Evolutionary conservation across 1,140 invertebrate species (phyloP).

Genomic region (Drosophila nasuta): DNA sequence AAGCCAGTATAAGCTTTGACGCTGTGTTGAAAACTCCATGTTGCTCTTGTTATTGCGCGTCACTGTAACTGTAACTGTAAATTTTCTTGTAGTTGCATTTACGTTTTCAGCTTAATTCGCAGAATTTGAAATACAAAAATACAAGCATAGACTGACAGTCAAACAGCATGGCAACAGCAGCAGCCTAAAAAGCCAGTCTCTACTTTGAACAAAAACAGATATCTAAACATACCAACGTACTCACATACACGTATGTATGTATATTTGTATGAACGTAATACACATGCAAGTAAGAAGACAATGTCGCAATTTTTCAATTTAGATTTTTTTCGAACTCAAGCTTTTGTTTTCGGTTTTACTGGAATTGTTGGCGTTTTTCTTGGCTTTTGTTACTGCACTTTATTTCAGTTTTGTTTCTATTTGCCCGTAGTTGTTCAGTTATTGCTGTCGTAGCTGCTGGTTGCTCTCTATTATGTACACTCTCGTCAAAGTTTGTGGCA

Average conservation of each 20-base stretch:
- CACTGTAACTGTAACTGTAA: constrained; percentile 76
- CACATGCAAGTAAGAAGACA: constrained; percentile 55
- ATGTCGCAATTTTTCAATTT: constrained; percentile 73
- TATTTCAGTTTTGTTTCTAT: constrained; percentile 44
- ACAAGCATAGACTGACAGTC: constrained; percentile 36
- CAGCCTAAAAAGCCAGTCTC: constrained; percentile 61
- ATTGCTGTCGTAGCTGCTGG: constrained; percentile 1
- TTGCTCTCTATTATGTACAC: constrained; percentile 54
- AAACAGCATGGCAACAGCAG: constrained; percentile 24
- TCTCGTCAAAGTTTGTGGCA: constrained; percentile 41
- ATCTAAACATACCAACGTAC: constrained; percentile 1
- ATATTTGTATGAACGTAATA: constrained; percentile 45
- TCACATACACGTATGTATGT: constrained; percentile 14
- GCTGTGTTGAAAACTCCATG: constrained; percentile 67
- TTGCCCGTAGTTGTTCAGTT: constrained; percentile 31
- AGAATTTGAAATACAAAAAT: constrained; percentile 70
- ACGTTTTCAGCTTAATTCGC: constrained; percentile 68
- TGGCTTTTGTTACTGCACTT: constrained; percentile 34
- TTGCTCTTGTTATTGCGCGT: constrained; percentile 62
- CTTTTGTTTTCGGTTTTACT: constrained; percentile 66
- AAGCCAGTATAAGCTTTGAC: constrained; percentile 63
- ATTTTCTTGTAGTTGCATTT: constrained; percentile 67
- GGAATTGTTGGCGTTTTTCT: constrained; percentile 35
- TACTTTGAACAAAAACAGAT: constrained; percentile 60
- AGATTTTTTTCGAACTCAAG: constrained; percentile 61